Evolutionary conservation across 2,888 invertebrate species (phyloP), one percentile per base, ranked within the genome.

Genomic region (Cantharis rufa): DNA sequence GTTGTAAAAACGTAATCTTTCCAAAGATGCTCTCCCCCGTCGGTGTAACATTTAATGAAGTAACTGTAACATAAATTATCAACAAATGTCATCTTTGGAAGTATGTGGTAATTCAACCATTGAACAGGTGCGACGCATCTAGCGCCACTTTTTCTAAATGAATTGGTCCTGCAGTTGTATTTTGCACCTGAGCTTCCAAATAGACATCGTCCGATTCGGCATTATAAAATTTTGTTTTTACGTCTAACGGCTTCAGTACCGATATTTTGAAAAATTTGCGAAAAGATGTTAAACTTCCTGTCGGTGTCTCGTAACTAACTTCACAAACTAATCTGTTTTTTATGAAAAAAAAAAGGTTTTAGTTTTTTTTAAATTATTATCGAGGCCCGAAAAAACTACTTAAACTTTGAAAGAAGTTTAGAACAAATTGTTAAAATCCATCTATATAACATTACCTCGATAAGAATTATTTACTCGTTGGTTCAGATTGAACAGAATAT

Each of bases 241-340:
- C 98, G 91, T 99, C 99, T 69, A 99, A 90, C 3, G 99, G 99
- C 87, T 99, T 99, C 84, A 98, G 91, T 0, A 99, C 99, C 92
- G 97, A 94, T 88, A 99, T 99, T 89, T 98, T 99, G 88, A 99
- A 99, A 88, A 98, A 98, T 88, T 99, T 99, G 82, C 98, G 92
- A 85, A 99, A 97, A 79, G 96, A 95, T 86, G 95, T 93, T 32
- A 93, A 90, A 81, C 95, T 93, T 74, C 93, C 92, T 78, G 92
- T 91, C 70, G 93, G 92, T 32, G 94, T 94, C 85, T 92, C 92
- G 87, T 99, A 99, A 81, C 94, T 95, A 2, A 99, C 98, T 89
- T 98, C 97, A 89, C 99, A 99, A 1, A 98, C 97, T 82, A 99
- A 90, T 86, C 96, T 96, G 86, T 78, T 90, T 89, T 82, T 79